phyloP scores from a whole-genome alignment of 2,113 vertebrate species.

The Budorcas taxicolor region DNA sequence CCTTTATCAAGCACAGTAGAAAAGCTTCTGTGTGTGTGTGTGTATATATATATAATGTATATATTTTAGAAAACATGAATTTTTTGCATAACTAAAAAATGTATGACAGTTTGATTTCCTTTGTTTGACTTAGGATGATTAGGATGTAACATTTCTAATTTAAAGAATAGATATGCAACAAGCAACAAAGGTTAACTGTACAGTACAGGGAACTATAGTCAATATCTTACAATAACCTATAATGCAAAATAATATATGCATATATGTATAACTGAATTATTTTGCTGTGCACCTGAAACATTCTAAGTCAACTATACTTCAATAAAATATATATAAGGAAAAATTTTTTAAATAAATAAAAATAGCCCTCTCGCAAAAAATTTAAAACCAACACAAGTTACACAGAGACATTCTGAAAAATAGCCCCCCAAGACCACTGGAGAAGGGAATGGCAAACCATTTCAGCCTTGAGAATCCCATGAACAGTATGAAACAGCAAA shows the following conservation, averaged over 20 bases:
- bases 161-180: background rate
- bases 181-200: background rate
- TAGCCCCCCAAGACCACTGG: background rate
- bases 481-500: background rate
- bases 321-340: background rate
- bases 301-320: background rate
- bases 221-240: background rate
- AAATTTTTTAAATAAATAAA: background rate
- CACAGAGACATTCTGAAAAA: background rate
- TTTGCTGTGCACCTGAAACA: background rate
- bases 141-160: background rate
- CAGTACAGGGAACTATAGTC: background rate
- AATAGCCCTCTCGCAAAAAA: background rate
- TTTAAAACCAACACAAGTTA: background rate
- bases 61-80: background rate
- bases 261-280: background rate
- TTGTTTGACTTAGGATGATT: background rate
- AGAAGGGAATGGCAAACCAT: background rate
- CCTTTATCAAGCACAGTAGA: background rate
- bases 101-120: background rate
- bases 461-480: background rate
- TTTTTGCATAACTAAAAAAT: background rate
- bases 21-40: background rate
- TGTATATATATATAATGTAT: background rate
- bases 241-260: background rate